Base-by-base conservation (phyloP, 2,797 vertebrate species). In the Petrocephalus schoutedeni region DNA sequence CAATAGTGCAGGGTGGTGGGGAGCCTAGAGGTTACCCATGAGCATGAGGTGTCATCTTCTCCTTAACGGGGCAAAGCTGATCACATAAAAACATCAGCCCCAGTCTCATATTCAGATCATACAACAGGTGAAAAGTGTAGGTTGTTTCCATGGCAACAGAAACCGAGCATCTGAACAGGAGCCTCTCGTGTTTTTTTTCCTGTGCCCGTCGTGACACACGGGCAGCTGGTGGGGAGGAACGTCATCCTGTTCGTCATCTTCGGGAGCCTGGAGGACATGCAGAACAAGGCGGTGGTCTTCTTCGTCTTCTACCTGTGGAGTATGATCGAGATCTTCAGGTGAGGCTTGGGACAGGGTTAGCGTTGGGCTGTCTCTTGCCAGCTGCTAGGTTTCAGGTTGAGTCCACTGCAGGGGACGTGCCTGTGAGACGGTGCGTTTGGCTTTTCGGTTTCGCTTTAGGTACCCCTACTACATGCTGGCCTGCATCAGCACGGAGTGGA, bases 381-480 rank as follows among this genome's bases (percentile, higher is more conserved):
- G 74, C 16, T 1, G 8, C 19, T 19, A 19, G 41, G 74, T 21
- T 80, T 49, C 19, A 80, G 8, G 6, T 10, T 9, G 19, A 53
- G 51, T 1, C 41, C 4, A 4, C 4, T 45, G 41, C 54, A n/a
- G 9, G 80, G 6, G 4, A 49, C 3, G 19, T 45, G 74, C 80
- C 41, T 83, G 80, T 51, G 36, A 16, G 41, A 54, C 21, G 21
- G 56, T 45, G 54, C 14, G n/a, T 86, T 41, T 2, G 10, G 41
- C 64, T 28, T 85, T 16, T 45, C 80, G 16, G 10, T 53, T 53
- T 86, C 10, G 12, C 87, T 59, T 36, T 82, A 99, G 98, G 95
- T 99, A 99, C 93, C 98, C 98, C 0, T 99, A 97, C 95, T 99
- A 99, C 94, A 98, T 99, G 97, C 95, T 99, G 86, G 93, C 94